phyloP scores from a whole-genome alignment of 1,140 invertebrate species.

The Ceratitis capitata region DNA sequence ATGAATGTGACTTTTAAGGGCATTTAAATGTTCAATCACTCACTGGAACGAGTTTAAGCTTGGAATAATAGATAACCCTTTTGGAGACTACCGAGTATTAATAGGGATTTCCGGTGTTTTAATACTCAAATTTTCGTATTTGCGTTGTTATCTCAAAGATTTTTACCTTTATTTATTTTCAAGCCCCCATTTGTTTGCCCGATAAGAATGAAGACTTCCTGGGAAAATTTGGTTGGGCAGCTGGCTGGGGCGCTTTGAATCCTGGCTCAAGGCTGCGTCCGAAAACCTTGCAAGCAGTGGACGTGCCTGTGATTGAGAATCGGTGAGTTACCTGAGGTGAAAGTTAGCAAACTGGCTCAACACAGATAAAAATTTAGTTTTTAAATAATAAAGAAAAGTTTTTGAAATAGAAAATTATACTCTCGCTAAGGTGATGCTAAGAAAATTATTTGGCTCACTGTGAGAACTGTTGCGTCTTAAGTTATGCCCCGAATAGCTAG shows the following conservation, averaged over 20 bases:
- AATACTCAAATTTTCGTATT: too few relatives aligned
- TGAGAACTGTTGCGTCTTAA: too few relatives aligned
- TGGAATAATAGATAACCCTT: too few relatives aligned
- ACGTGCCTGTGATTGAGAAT: conserved; percentile 91
- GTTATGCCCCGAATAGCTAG: too few relatives aligned
- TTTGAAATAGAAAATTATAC: too few relatives aligned
- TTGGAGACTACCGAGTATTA: background rate
- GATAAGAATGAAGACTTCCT: conserved; percentile 89
- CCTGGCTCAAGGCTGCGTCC: conserved; percentile 86
- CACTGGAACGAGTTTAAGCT: too few relatives aligned
- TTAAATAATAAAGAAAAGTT: too few relatives aligned
- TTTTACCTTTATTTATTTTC: conserved; percentile 44
- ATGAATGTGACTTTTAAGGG: background rate
- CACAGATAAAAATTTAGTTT: too few relatives aligned
- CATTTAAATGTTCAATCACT: background rate
- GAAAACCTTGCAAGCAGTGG: conserved; percentile 90
- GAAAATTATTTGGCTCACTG: too few relatives aligned
- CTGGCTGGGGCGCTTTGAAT: conserved; percentile 93
- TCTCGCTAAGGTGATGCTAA: too few relatives aligned
- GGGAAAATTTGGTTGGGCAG: conserved; percentile 90
- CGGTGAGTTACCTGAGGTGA: conserved; percentile 55
- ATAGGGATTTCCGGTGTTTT: background rate
- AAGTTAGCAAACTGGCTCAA: too few relatives aligned
- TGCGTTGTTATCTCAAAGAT: background rate
- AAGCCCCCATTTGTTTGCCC: conserved; percentile 89